Evolutionary conservation across 1,140 invertebrate species (phyloP), one percentile per base, ranked within the genome.

Genomic region (Popillia japonica): DNA sequence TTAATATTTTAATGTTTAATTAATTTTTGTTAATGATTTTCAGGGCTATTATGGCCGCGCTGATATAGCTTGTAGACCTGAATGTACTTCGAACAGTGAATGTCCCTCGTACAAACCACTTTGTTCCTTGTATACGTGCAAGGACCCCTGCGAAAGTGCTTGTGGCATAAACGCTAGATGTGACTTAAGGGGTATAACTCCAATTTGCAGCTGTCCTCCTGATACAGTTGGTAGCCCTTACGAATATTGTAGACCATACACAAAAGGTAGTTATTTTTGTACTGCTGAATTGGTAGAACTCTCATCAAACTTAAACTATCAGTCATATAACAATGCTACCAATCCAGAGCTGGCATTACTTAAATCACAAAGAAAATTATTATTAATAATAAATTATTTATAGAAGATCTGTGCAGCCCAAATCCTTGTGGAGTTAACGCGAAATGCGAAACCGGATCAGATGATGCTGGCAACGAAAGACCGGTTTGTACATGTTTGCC

Each of bases 201-300:
- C 92, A 22, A 91, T 96, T 40, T 96, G 95, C 87, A 94, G 92
- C 59, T 97, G 95, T 86, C 95, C 95, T 3, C 92, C 90, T 83
- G 93, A 95, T 83, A 95, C 94, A 92, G 96, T 94, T 23, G 95
- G 95, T 3, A 92, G 96, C 90, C 95, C 95, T 14, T 96, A 96
- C 86, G 88, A 92, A 0, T 90, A 90, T 80, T 96, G 95, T 86
- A 90, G 94, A 81, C 93, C 92, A 74, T 96, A 95, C 82, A 92
- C 92, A 85, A 91, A 92, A 83, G 87, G 93, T 93, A 86, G 27
- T 34, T 34, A 34, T 34, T 34, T 34, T 34, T n/a, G n/a, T n/a
- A n/a, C n/a, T n/a, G n/a, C n/a, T n/a, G n/a, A n/a, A n/a, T n/a
- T n/a, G n/a, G n/a, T n/a, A n/a, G n/a, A n/a, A n/a, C n/a, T n/a